Evolutionary conservation across 2,888 invertebrate species (phyloP).

Genomic region (Parnassius apollo): DNA sequence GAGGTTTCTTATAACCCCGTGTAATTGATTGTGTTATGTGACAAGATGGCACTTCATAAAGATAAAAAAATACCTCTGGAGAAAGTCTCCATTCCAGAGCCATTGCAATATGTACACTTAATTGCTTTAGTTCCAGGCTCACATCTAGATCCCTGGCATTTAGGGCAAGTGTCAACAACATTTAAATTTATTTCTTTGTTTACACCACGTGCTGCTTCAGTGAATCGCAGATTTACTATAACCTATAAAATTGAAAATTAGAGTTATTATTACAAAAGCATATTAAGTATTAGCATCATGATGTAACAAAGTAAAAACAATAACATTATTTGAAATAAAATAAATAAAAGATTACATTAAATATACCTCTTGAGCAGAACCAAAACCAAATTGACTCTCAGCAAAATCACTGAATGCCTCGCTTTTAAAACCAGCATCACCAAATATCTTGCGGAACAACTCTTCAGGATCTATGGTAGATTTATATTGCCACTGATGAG

Average conservation of each 20-base stretch:
- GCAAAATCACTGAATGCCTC: constrained; percentile 90
- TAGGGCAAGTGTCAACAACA: constrained; percentile 94
- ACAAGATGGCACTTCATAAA: too few relatives aligned
- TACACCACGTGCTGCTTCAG: constrained; percentile 96
- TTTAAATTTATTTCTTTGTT: constrained; percentile 96
- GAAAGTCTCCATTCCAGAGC: constrained; percentile 97
- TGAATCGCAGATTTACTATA: constrained; percentile 86
- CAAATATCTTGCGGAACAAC: constrained; percentile 97
- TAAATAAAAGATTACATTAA: constrained; percentile 8
- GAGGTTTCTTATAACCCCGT: too few relatives aligned
- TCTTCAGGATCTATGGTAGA: constrained; percentile 97
- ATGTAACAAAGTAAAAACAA: too few relatives aligned
- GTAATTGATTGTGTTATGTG: too few relatives aligned
- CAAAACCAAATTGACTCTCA: constrained; percentile 94
- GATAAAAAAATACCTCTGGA: constrained; percentile 77
- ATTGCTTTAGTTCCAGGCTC: constrained; percentile 96
- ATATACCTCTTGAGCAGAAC: constrained; percentile 92
- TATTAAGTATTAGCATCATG: neutral
- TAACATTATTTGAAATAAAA: neutral
- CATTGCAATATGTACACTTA: constrained; percentile 95
- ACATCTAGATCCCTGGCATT: constrained; percentile 91
- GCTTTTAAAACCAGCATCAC: constrained; percentile 88
- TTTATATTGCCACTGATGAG: constrained; percentile 91
- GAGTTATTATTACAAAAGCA: neutral
- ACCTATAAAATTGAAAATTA: constrained; percentile 6